A percentile compares a stretch with the other conserved stretches of the same genome.
Evolutionary conservation across 2,113 vertebrate species (phyloP).

Genomic region (Hemiprocne comata): DNA sequence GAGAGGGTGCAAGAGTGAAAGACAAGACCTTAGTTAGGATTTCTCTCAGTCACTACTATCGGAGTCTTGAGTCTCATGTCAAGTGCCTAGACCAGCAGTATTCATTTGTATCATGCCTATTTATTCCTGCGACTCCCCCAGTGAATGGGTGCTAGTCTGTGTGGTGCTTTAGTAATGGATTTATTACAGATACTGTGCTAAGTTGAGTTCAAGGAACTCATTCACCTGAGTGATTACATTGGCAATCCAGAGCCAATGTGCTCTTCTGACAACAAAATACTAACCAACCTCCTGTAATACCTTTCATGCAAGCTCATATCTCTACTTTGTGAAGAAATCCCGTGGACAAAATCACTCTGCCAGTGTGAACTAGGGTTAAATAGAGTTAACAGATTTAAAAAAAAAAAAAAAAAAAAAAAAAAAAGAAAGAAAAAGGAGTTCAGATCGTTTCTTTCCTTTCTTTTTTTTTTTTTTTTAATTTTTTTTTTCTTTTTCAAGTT

Average conservation of each 20-base stretch:
- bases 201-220: constrained; percentile 26
- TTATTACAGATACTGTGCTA: constrained; percentile 21
- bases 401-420: neutral
- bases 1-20: neutral
- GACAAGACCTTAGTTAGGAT: neutral
- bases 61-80: neutral
- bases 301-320: neutral
- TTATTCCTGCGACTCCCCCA: neutral
- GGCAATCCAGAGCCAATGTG: neutral
- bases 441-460: neutral
- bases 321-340: neutral
- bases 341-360: neutral
- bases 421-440: neutral
- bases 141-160: neutral
- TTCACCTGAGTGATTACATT: constrained; percentile 37
- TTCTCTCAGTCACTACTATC: neutral
- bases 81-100: neutral
- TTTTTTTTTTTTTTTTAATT: too few species aligned
- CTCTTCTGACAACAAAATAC: constrained; percentile 22
- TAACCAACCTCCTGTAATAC: neutral
- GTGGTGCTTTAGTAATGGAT: neutral
- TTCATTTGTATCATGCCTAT: neutral
- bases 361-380: neutral
- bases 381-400: too few species aligned
- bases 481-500: neutral